A percentile compares a stretch with the other conserved stretches of the same genome.
phyloP scores from a whole-genome alignment of 2,888 invertebrate species.

The Folsomia manolachei region DNA sequence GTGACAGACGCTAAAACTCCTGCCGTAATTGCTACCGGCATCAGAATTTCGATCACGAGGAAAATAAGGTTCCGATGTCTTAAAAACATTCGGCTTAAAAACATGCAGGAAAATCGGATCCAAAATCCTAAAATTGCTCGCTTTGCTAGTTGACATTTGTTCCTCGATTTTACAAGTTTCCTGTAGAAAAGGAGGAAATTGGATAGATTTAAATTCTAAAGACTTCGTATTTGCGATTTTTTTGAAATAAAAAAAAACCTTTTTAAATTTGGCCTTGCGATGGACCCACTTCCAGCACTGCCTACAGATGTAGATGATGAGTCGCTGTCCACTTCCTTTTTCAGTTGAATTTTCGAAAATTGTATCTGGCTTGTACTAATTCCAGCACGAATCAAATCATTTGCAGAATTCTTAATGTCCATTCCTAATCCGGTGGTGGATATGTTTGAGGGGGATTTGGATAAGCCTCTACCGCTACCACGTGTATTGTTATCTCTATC shows the following conservation, averaged over 20 bases:
- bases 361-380: too few species aligned
- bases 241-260: too few species aligned
- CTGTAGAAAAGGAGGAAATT: too few species aligned
- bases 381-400: too few species aligned
- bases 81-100: constrained; percentile 33
- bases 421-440: too few species aligned
- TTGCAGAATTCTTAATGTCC: too few species aligned
- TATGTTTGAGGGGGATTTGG: too few species aligned
- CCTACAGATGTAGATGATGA: background rate
- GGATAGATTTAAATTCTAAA: too few species aligned
- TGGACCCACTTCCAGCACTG: background rate
- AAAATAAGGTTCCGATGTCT: constrained; percentile 31
- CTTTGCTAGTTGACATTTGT: background rate
- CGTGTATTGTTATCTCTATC: too few species aligned
- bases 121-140: background rate
- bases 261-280: background rate
- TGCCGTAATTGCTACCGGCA: constrained; percentile 30
- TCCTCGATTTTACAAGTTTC: background rate
- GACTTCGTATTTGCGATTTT: too few species aligned
- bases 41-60: constrained; percentile 35
- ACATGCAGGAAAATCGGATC: constrained; percentile 21
- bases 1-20: constrained; percentile 36
- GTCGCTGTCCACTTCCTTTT: background rate
- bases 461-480: too few species aligned
- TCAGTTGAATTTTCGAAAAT: too few species aligned